A percentile compares a stretch with the other conserved stretches of the same genome.
Evolutionary conservation across 2,888 invertebrate species (phyloP).

Genomic region (Oxycera nigricornis): DNA sequence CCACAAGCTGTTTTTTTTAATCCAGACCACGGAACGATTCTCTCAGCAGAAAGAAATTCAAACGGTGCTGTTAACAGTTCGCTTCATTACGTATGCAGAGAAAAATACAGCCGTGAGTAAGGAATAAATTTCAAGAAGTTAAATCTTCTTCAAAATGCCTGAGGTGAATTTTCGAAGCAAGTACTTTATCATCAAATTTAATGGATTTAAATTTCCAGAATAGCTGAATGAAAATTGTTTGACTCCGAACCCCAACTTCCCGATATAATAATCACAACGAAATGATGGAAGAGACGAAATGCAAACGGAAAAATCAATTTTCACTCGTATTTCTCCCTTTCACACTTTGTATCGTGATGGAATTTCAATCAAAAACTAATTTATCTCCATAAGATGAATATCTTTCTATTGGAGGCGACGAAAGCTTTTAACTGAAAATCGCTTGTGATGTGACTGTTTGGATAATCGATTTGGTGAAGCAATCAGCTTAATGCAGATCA

Average conservation of each 20-base stretch:
- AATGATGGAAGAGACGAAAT: not conserved
- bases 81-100: not conserved
- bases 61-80: not conserved
- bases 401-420: not conserved
- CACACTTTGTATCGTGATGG: not conserved
- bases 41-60: not conserved
- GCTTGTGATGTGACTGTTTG: not conserved
- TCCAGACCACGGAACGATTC: not conserved
- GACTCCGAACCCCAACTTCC: too few species aligned
- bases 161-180: not conserved
- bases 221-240: too few species aligned
- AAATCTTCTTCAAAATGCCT: not conserved
- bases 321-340: constrained; percentile 18
- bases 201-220: constrained; percentile 19
- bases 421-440: not conserved
- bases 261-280: too few species aligned
- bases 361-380: constrained; percentile 29
- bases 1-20: not conserved
- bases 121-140: constrained; percentile 2
- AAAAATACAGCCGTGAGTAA: not conserved
- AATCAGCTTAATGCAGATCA: constrained; percentile 28
- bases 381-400: constrained; percentile 9
- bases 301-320: constrained; percentile 4
- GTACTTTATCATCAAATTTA: not conserved
- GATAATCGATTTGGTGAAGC: constrained; percentile 16